These are phyloP conservation scores for Listronotus bonariensis DNA, from an alignment of 1,140 invertebrate species.

Conservation along the genomic window DNA sequence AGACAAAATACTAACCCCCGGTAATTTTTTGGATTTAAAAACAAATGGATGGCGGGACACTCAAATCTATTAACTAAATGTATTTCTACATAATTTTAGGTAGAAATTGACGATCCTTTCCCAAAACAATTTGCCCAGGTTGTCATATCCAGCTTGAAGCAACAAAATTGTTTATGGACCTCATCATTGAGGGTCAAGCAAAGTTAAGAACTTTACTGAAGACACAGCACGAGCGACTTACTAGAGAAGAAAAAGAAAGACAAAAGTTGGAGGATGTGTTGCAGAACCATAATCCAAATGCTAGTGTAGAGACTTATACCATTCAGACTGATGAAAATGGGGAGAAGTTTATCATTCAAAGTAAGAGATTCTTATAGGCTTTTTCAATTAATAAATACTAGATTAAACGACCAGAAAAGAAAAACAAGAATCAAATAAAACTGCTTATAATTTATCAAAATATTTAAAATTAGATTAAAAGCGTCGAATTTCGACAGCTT, in stretches of 20 bases:
- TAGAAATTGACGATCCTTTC: constrained; percentile 69
- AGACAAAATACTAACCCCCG: constrained; percentile 5
- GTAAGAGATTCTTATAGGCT: constrained; percentile 51
- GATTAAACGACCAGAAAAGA: too few relatives aligned
- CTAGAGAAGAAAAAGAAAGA: constrained; percentile 46
- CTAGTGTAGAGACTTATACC: constrained; percentile 49
- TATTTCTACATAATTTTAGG: constrained; percentile 55
- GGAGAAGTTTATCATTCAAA: constrained; percentile 59
- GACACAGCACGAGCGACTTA: constrained; percentile 52
- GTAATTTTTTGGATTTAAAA: too few relatives aligned
- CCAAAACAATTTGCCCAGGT: constrained; percentile 72
- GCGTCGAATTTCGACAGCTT: too few relatives aligned
- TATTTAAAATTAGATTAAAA: too few relatives aligned
- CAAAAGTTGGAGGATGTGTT: constrained; percentile 48
- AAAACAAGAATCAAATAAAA: too few relatives aligned
- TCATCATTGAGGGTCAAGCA: constrained; percentile 69
- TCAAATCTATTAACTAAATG: not conserved
- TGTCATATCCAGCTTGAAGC: constrained; percentile 75
- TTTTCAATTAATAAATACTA: too few relatives aligned
- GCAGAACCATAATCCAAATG: constrained; percentile 48
- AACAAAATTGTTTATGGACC: constrained; percentile 71
- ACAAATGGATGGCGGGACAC: too few relatives aligned
- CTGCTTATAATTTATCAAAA: too few relatives aligned
- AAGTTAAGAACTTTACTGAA: constrained; percentile 62
- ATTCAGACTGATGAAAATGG: constrained; percentile 54